Evolutionary conservation across 1,140 invertebrate genomes (phyloP).

Genomic region (Cyphomyrmex costatus): DNA sequence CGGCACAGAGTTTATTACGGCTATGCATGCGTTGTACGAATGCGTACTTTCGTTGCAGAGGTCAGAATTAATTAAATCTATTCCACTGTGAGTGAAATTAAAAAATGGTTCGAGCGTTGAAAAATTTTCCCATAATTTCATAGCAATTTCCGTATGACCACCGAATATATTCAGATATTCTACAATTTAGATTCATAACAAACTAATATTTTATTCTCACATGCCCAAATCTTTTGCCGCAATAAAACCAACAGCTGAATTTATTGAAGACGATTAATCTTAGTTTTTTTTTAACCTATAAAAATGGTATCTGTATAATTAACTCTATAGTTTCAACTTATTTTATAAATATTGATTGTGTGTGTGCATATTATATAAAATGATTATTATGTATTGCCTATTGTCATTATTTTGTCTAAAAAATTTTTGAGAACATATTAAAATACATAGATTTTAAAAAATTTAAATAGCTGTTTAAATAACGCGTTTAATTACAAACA

Average conservation of each 20-base stretch:
- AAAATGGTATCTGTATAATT: not conserved
- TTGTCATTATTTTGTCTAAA: not conserved
- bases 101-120: constrained; percentile 6
- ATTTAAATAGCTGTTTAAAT: not conserved
- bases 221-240: not conserved
- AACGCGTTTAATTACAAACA: not conserved
- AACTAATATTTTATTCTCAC: not conserved
- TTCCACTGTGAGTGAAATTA: not conserved
- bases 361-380: not conserved
- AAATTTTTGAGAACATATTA: not conserved
- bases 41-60: not conserved
- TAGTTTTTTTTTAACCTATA: constrained; percentile 6
- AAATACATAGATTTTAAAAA: not conserved
- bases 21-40: not conserved
- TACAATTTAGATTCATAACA: not conserved
- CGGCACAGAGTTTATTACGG: constrained; percentile 31
- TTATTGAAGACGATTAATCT: not conserved
- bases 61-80: constrained; percentile 49
- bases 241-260: not conserved
- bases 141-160: not conserved
- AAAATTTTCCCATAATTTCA: constrained; percentile 37
- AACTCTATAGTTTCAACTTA: not conserved
- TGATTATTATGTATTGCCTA: not conserved
- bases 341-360: not conserved
- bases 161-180: not conserved